Evolutionary conservation across 2,888 invertebrate genomes (phyloP), one percentile per base, ranked within the genome.

Genomic region (Cerceris rybyensis): DNA sequence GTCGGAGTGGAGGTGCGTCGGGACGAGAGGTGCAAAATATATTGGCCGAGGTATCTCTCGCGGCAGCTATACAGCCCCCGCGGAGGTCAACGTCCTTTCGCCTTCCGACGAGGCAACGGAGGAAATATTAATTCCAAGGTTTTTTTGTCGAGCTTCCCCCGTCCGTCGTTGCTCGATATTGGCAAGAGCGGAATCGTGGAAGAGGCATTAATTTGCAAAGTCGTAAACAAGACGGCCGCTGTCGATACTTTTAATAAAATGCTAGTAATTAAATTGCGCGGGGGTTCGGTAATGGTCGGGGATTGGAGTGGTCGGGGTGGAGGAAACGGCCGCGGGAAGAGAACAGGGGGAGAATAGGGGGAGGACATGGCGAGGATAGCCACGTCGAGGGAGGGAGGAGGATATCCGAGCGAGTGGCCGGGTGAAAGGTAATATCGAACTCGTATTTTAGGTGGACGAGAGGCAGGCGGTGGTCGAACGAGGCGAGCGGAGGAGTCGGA

Each of bases 181-280:
- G 80, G 82, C 80, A 75, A 80, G 75, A 73, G 63, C 71, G 74
- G 75, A 55, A 59, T 72, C 61, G 75, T 49, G 76, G 81, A 78
- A 76, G 79, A 75, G 80, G 82, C 88, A 90, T 91, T 90, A 90
- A 91, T 91, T 91, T 87, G 86, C 87, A 82, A 85, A 88, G 88
- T 90, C 91, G 88, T 92, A 91, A 91, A 91, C 89, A 91, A 90
- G 87, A 85, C 80, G 78, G 82, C 77, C 70, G 86, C 88, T 92
- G 91, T 91, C 92, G 91, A 92, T 91, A 92, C 89, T 91, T 91
- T 92, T 91, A 91, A 91, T 92, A 91, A 92, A 92, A 91, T 88
- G 88, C 89, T 83, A 88, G 88, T 90, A 90, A 91, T 92, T 91
- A 90, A 90, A 91, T 91, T 89, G 89, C 85, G 86, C 82, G 82